phyloP scores from a whole-genome alignment of 1,140 invertebrate species.

The Carcinoscorpius rotundicauda region DNA sequence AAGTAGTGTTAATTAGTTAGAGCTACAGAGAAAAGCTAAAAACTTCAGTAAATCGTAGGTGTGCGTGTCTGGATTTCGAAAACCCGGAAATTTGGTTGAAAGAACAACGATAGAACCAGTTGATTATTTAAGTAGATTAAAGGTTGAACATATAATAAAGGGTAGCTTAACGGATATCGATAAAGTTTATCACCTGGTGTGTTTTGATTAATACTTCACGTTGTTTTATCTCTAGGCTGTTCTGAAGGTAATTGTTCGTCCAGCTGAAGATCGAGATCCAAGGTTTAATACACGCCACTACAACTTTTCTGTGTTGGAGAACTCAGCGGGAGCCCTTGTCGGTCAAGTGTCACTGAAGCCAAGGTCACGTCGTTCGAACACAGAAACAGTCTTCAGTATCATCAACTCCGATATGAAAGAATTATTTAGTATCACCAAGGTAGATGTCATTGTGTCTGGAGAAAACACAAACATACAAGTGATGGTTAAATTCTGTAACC shows the following conservation, averaged over 20 bases:
- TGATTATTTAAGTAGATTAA: no score
- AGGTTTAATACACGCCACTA: slow-evolving; percentile 25
- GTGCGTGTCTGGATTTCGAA: no score
- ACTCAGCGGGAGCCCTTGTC: slow-evolving; percentile 55
- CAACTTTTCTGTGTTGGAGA: slow-evolving; percentile 59
- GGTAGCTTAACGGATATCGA: no score
- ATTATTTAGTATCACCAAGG: slow-evolving; percentile 26
- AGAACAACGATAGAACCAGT: no score
- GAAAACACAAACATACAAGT: no score
- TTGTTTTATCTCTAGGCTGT: slow-evolving; percentile 9
- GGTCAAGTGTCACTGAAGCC: slow-evolving; percentile 41
- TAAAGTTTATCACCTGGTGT: no score
- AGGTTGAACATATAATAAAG: no score
- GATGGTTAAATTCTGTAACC: no score
- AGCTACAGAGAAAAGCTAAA: no score
- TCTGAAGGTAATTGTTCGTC: slow-evolving; percentile 24
- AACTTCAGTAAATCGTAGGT: no score
- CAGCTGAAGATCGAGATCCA: slow-evolving; percentile 27
- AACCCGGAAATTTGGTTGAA: no score
- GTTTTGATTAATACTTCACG: neutral
- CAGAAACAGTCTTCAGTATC: slow-evolving; percentile 24
- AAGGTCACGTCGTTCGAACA: slow-evolving; percentile 40
- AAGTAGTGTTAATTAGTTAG: no score
- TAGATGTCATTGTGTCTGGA: neutral
- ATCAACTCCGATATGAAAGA: slow-evolving; percentile 25